phyloP scores from a whole-genome alignment of 2,113 vertebrate species.

The Heterotis niloticus region DNA sequence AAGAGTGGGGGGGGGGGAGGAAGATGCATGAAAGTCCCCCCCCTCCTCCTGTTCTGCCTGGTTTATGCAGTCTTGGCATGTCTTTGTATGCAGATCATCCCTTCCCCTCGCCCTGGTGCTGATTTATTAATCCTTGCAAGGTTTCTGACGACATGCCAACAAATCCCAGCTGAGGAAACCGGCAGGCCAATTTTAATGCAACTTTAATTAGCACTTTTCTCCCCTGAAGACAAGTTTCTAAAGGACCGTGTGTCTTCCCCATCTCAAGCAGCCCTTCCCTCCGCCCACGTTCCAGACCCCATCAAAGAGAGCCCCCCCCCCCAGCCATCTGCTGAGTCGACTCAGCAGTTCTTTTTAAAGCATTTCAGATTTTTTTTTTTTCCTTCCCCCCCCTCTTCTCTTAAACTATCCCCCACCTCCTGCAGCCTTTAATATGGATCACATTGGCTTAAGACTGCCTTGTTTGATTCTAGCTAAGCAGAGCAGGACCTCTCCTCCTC shows the following conservation, averaged over 20 bases:
- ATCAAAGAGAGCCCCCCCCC: constrained; percentile 10
- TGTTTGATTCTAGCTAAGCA: constrained; percentile 33
- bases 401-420: neutral
- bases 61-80: neutral
- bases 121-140: constrained; percentile 11
- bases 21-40: too few species aligned
- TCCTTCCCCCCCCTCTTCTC: too few species aligned
- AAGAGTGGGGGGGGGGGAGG: too few species aligned
- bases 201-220: constrained; percentile 34
- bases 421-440: constrained; percentile 7
- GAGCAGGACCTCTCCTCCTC: neutral
- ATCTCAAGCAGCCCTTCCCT: neutral
- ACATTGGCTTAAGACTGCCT: constrained; percentile 25
- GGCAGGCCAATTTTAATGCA: constrained; percentile 24
- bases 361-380: neutral
- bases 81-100: neutral
- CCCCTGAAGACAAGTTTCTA: constrained; percentile 20
- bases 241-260: constrained; percentile 6
- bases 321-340: constrained; percentile 18
- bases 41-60: too few species aligned
- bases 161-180: constrained; percentile 21
- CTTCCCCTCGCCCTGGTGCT: neutral
- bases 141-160: neutral
- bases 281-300: constrained; percentile 15
- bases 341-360: too few species aligned